Evolutionary conservation across 1,140 invertebrate genomes (phyloP).

Genomic region (Hermetia illucens): DNA sequence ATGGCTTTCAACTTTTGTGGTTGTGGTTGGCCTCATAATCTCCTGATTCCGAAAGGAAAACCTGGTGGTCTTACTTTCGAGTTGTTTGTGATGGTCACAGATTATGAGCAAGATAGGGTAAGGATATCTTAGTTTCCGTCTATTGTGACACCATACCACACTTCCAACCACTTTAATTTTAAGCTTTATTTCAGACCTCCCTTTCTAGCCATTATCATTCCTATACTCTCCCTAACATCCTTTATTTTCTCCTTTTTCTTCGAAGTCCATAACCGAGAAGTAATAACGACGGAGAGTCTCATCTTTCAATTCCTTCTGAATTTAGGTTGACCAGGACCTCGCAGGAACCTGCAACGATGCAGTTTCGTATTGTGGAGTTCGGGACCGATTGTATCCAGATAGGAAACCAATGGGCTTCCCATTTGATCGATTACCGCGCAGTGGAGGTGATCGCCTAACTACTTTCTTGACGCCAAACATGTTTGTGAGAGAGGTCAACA

Average conservation of each 20-base stretch:
- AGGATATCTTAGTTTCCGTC: slow-evolving; percentile 49
- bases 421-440: slow-evolving; percentile 41
- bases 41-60: slow-evolving; percentile 63
- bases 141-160: slow-evolving; percentile 13
- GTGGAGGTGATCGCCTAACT: slow-evolving; percentile 29
- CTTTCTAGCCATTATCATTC: slow-evolving; percentile 41
- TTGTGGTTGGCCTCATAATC: slow-evolving; percentile 77
- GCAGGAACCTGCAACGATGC: slow-evolving; percentile 41
- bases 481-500: slow-evolving; percentile 33
- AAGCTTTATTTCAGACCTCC: slow-evolving; percentile 47
- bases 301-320: neutral
- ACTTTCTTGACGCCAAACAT: slow-evolving; percentile 50
- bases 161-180: neutral
- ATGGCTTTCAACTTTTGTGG: slow-evolving; percentile 53
- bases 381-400: slow-evolving; percentile 50
- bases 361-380: slow-evolving; percentile 50
- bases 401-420: slow-evolving; percentile 53
- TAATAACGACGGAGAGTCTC: neutral
- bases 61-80: slow-evolving; percentile 49
- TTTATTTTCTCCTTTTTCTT: no score
- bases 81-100: slow-evolving; percentile 68
- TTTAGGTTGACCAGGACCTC: slow-evolving; percentile 16
- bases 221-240: neutral
- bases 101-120: slow-evolving; percentile 54
- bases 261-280: neutral